These are phyloP conservation scores for Parauchenoglanis punctatus DNA, from an alignment of 2,797 vertebrate genomes.

Conservation along the genomic window DNA sequence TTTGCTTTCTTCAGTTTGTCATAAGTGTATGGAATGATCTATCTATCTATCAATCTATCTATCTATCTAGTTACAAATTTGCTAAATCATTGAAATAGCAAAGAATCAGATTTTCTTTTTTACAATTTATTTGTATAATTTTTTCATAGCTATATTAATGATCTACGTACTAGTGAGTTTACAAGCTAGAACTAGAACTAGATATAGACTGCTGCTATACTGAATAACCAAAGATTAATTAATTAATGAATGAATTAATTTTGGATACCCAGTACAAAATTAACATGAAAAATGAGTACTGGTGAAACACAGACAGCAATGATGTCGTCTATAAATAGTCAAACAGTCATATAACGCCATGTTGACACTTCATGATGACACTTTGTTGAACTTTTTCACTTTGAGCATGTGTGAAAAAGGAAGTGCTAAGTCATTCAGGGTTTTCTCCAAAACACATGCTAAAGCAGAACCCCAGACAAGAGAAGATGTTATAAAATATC, in stretches of 20 bases:
- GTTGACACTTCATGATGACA: not conserved
- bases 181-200: not conserved
- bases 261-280: not conserved
- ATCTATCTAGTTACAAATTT: not conserved
- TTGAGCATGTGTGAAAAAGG: slow-evolving; percentile 29
- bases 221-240: not conserved
- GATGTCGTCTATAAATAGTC: not conserved
- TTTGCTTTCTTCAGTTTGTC: not conserved
- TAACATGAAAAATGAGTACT: not conserved
- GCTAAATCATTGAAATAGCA: not conserved
- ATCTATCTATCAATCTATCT: not conserved
- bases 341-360: not conserved
- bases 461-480: slow-evolving; percentile 36
- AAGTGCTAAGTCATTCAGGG: slow-evolving; percentile 36
- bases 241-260: not conserved
- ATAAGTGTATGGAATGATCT: not conserved
- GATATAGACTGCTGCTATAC: not conserved
- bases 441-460: not conserved
- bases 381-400: not conserved
- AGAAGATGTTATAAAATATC: slow-evolving; percentile 54
- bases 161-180: not conserved
- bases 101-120: not conserved
- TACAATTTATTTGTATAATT: not conserved
- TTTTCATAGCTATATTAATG: not conserved
- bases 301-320: not conserved